Percentiles rank a stretch among this genome's conserved stretches.
Evolutionary conservation across 2,797 vertebrate species (phyloP).

Genomic region (Carcharodon carcharias): DNA sequence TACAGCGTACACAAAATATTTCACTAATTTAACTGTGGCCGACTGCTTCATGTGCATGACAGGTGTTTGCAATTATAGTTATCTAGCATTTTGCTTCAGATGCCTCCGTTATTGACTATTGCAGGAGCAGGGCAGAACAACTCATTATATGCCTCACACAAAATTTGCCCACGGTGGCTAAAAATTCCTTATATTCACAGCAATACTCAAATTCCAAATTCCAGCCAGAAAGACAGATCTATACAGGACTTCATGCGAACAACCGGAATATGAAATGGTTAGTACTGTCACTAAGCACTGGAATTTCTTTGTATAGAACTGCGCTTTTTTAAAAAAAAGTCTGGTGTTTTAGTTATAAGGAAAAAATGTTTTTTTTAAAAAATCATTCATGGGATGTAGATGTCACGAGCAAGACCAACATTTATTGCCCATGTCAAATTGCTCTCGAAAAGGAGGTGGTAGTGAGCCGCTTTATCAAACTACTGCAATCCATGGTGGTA

Average conservation of each 20-base stretch:
- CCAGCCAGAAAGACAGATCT: neutral
- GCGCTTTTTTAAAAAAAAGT: neutral
- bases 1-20: neutral
- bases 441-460: neutral
- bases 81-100: constrained; percentile 7
- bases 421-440: neutral
- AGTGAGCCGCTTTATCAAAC: neutral
- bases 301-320: neutral
- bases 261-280: neutral
- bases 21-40: no score
- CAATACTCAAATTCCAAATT: neutral
- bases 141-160: neutral
- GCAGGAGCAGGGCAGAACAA: neutral
- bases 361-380: neutral
- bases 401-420: neutral
- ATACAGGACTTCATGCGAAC: neutral
- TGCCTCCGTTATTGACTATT: neutral
- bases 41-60: neutral
- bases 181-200: neutral
- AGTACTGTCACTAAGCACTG: neutral
- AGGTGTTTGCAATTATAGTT: neutral
- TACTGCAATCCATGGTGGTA: neutral
- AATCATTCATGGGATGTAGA: no score
- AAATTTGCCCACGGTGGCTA: neutral
- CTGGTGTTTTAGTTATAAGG: neutral